Evolutionary conservation across 2,113 vertebrate species (phyloP).

Genomic region (Rhagologus leucostigma): DNA sequence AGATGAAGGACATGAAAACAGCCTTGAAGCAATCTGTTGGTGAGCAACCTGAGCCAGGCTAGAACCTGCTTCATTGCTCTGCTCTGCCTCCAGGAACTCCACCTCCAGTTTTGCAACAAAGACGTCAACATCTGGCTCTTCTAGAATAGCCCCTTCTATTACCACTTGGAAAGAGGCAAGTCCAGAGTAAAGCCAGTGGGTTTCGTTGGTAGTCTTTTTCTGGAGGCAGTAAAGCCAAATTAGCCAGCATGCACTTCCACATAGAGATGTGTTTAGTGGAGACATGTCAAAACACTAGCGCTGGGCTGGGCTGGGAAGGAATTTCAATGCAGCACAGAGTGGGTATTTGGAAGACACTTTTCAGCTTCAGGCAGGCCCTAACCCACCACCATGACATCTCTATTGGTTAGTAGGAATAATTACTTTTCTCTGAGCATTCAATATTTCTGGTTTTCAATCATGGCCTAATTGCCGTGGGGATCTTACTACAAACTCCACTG

Average conservation of each 20-base stretch:
- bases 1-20: background rate
- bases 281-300: background rate
- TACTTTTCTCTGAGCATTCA: background rate
- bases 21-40: background rate
- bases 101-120: background rate
- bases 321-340: background rate
- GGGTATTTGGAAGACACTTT: background rate
- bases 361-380: background rate
- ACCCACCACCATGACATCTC: background rate
- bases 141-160: background rate
- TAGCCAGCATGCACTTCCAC: background rate
- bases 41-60: background rate
- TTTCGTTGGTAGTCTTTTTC: background rate
- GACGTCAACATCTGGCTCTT: background rate
- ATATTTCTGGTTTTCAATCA: background rate
- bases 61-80: background rate
- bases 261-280: background rate
- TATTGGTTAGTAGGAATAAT: background rate
- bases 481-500: background rate
- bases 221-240: background rate
- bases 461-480: background rate
- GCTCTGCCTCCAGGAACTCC: background rate
- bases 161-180: background rate
- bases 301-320: background rate
- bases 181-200: background rate